phyloP scores from a whole-genome alignment of 2,113 vertebrate species.

The Danionella cerebrum region DNA sequence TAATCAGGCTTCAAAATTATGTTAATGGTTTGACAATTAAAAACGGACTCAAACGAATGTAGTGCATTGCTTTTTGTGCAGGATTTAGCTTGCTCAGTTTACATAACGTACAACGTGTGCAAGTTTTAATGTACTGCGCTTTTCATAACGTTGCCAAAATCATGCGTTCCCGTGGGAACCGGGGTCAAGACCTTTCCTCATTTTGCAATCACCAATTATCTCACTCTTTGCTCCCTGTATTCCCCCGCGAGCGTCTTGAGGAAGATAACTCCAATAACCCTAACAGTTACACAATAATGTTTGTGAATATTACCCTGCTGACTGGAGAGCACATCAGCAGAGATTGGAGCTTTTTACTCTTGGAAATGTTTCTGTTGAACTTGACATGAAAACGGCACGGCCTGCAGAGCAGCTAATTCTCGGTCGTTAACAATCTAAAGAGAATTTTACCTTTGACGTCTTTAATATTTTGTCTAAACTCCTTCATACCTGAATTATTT shows the following conservation, averaged over 20 bases:
- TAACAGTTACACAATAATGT: slow-evolving; percentile 6
- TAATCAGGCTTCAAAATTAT: background rate
- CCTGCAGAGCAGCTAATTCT: background rate
- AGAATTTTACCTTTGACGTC: background rate
- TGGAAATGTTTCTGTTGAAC: background rate
- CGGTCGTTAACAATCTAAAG: background rate
- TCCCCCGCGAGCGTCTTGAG: background rate
- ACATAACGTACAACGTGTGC: too few species aligned
- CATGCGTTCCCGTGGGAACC: background rate
- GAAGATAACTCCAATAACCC: slow-evolving; percentile 3
- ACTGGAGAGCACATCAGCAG: slow-evolving; percentile 2
- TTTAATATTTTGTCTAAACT: background rate
- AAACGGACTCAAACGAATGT: background rate
- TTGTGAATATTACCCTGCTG: slow-evolving; percentile 4
- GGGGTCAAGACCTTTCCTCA: background rate
- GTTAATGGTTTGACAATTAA: background rate
- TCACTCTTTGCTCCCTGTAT: background rate
- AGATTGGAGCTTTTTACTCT: background rate
- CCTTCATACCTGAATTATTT: background rate
- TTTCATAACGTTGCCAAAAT: background rate
- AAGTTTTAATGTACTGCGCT: too few species aligned
- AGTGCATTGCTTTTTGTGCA: too few species aligned
- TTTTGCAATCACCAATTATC: background rate
- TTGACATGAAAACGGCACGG: background rate
- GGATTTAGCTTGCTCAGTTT: too few species aligned